These are phyloP conservation scores for Agrochola litura DNA, from an alignment of 2,888 invertebrate species.

Conservation along the genomic window DNA sequence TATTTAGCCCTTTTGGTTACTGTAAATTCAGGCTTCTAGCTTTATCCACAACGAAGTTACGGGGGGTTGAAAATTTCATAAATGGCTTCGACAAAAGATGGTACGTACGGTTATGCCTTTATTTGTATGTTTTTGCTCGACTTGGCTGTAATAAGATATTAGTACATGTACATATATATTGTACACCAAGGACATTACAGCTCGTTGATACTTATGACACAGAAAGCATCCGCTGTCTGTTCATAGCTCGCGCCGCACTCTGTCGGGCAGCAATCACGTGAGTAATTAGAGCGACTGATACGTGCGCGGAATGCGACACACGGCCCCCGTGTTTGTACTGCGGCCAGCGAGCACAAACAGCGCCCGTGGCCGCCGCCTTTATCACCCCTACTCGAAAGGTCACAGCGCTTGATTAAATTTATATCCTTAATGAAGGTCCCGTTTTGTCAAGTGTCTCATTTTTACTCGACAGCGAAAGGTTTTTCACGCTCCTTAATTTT, in stretches of 20 bases:
- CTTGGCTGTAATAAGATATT: background rate
- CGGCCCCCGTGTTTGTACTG: constrained; percentile 35
- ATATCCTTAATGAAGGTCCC: constrained; percentile 66
- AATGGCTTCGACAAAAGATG: too few species aligned
- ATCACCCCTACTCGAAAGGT: constrained; percentile 31
- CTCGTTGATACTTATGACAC: background rate
- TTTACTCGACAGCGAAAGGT: constrained; percentile 58
- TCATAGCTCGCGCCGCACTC: constrained; percentile 16
- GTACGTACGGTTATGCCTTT: too few species aligned
- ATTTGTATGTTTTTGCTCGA: too few species aligned
- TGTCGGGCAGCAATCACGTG: constrained; percentile 70
- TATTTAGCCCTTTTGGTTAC: too few species aligned
- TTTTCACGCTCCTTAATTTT: constrained; percentile 62
- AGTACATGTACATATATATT: background rate
- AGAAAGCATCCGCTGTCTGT: constrained; percentile 16
- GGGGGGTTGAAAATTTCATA: too few species aligned
- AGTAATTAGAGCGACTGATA: constrained; percentile 74
- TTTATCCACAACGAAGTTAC: too few species aligned
- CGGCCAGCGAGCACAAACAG: constrained; percentile 27
- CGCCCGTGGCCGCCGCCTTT: constrained; percentile 8
- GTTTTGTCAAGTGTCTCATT: constrained; percentile 65
- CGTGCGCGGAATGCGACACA: constrained; percentile 70
- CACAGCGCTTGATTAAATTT: constrained; percentile 61
- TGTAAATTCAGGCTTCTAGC: too few species aligned
- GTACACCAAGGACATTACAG: background rate